Evolutionary conservation across 2,113 vertebrate species (phyloP), one percentile per base, ranked within the genome.

Genomic region (Leptobrachium ailaonicum): DNA sequence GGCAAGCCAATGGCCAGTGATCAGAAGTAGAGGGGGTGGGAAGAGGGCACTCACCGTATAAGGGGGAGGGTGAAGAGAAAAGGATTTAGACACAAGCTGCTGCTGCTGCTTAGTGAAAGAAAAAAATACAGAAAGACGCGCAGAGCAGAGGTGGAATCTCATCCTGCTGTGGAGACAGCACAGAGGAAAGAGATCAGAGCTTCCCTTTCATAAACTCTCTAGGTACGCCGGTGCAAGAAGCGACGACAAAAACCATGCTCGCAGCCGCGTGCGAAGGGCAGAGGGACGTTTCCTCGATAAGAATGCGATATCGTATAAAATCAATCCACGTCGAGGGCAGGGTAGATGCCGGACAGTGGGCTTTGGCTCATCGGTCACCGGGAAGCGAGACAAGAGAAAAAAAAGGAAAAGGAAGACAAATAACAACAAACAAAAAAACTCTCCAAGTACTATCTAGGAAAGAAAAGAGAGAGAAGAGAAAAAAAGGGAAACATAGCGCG

Each of bases 1-100:
- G 91, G 90, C 88, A 87, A 92, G 90, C 90, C 90, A 90, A 87
- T 87, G 88, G 87, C 85, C 90, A 87, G 88, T 88, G 86, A 88
- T 88, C 83, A 87, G 83, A 85, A 88, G 87, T 84, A 85, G 82
- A 85, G 89, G 88, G 83, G 83, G 85, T 83, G 87, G 87, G 85
- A 86, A 84, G 89, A 62, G 58, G 86, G 88, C 85, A 86, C 88
- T 87, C 84, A 13, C 79, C 53, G 71, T 80, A 73, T 70, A 80
- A 7, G 85, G 60, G 32, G 68, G 41, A 54, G 66, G 56, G 50
- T 2, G 66, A 82, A 69, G 64, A 82, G 75, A 84, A 86, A 32
- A 72, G 84, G 85, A 81, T 83, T 54, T 69, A 9, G 40, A 58
- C 56, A 73, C 70, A 73, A 73, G 71, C 71, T 73, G 70, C 71